A percentile compares a stretch with the other conserved stretches of the same genome.
Evolutionary conservation across 2,113 vertebrate genomes (phyloP).

Genomic region (Sarotherodon lohbergeri): DNA sequence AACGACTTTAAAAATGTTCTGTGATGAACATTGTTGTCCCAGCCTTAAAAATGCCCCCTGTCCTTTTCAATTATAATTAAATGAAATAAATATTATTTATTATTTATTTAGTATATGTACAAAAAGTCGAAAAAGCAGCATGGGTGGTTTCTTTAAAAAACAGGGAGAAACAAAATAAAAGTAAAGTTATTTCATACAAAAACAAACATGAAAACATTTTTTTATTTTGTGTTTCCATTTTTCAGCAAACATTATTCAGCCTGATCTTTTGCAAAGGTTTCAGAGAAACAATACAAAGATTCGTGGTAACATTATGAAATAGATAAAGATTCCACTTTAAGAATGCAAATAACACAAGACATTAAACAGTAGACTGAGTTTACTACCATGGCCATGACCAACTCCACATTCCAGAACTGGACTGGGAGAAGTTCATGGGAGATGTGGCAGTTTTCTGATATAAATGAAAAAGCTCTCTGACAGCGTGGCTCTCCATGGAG

Average conservation of each 20-base stretch:
- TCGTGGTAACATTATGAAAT: accelerated
- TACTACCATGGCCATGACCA: accelerated
- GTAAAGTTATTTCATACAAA: neutral
- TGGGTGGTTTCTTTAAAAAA: neutral
- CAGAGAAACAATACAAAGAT: neutral
- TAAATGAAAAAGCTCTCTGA: conserved; percentile 51
- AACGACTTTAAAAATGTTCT: too few species aligned
- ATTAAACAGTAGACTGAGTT: accelerated
- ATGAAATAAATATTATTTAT: neutral
- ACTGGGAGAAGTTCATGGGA: neutral
- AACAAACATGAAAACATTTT: accelerated
- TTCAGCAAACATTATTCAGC: neutral
- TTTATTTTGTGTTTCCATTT: neutral
- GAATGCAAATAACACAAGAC: accelerated
- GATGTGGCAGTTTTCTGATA: conserved; percentile 47
- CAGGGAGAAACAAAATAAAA: neutral
- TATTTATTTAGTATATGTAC: neutral
- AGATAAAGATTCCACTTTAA: accelerated
- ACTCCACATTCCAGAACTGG: accelerated
- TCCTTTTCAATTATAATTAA: neutral
- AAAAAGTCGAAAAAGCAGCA: accelerated
- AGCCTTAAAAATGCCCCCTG: accelerated
- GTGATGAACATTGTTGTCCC: neutral
- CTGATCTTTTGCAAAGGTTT: neutral
- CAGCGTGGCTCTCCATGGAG: conserved; percentile 52